Base-by-base conservation (phyloP, 2,113 vertebrate species). In the Terrapene triunguis region DNA sequence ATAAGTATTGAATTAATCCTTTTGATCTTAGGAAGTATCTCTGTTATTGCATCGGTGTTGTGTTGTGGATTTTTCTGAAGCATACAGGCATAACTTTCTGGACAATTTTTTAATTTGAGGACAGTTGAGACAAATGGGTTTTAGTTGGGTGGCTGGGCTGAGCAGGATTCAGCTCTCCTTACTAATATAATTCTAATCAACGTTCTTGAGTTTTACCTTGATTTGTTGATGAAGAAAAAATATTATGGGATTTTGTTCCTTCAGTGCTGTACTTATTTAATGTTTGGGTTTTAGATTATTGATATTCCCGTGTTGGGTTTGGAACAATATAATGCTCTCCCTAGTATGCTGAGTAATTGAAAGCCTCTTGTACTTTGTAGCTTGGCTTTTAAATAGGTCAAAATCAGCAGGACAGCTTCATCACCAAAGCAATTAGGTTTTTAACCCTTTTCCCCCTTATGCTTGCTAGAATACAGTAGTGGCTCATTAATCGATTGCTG, bases 301-400 rank as follows among this genome's bases (percentile, higher is more conserved):
- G 84, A 94, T 93, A 89, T 97, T 94, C 80, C 87, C 80, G 25
- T 74, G 87, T 55, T 80, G 93, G 95, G 97, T 94, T 95, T 93
- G 91, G 90, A 92, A 92, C 88, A 94, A 55, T 93, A 10, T 47
- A 93, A 95, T 82, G 91, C 65, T 96, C 90, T 96, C 80, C 82
- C 57, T 87, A 85, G 89, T 93, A 69, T 90, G 69, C 55, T 87
- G 27, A 55, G 92, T 97, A 96, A 95, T 95, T 95, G 95, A 90
- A 97, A 95, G 94, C 89, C 84, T 94, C 78, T 95, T 96, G 85
- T 92, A 94, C 94, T 96, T 97, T 79, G 88, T 93, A 95, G 87
- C 95, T 96, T 96, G 87, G 94, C 95, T 97, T 95, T 97, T 97
- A 98, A 98, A 97, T 97, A 98, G 96, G 96, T 98, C 97, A 98